Evolutionary conservation across 2,797 vertebrate genomes (phyloP).

Genomic region (Kryptolebias ocellatus): DNA sequence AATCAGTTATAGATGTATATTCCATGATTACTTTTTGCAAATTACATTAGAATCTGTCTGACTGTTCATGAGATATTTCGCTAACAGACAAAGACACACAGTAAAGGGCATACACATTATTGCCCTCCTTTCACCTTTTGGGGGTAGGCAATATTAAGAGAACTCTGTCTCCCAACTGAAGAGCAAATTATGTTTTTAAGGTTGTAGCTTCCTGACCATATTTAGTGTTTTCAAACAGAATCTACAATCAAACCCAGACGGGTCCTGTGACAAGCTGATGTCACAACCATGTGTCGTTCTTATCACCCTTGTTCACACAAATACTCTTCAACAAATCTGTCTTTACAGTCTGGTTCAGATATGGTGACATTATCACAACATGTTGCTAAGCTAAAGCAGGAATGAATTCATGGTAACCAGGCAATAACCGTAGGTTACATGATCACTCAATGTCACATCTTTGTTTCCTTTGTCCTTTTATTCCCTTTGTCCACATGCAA

Average conservation of each 20-base stretch:
- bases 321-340: background rate
- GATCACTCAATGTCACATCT: constrained; percentile 35
- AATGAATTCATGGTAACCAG: background rate
- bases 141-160: too few species aligned
- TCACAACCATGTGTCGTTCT: constrained; percentile 9
- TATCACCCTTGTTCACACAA: constrained; percentile 23
- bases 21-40: too few species aligned
- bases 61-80: too few species aligned
- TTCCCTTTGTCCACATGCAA: too few species aligned
- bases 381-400: background rate
- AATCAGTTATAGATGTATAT: too few species aligned
- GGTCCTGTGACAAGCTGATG: too few species aligned
- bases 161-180: too few species aligned
- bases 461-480: constrained; percentile 2
- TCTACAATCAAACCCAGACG: too few species aligned
- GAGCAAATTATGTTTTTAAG: constrained; percentile 12
- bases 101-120: too few species aligned
- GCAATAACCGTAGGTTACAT: constrained; percentile 3
- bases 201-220: constrained; percentile 20
- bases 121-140: too few species aligned
- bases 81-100: too few species aligned
- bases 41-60: too few species aligned
- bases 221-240: constrained; percentile 36
- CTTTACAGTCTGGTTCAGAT: background rate
- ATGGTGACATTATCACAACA: background rate